Evolutionary conservation across 2,113 vertebrate genomes (phyloP).

Genomic region (Agapornis roseicollis): DNA sequence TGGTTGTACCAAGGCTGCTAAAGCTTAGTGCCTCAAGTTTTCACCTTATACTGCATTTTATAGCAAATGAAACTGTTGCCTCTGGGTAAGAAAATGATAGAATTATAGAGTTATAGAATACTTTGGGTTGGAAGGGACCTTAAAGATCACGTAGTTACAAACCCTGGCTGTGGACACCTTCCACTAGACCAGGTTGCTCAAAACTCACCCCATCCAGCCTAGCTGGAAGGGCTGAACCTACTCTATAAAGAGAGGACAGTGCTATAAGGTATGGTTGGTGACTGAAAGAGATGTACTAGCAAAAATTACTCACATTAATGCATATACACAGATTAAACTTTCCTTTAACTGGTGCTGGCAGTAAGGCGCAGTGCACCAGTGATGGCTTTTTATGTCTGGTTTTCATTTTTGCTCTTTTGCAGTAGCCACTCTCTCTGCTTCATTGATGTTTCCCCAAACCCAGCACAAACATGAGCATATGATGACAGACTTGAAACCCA

Average conservation of each 20-base stretch:
- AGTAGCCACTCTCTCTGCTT: background rate
- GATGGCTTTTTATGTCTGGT: background rate
- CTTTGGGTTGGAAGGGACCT: background rate
- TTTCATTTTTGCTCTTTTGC: background rate
- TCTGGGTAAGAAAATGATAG: background rate
- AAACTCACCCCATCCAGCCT: background rate
- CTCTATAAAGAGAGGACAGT: background rate
- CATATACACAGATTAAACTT: background rate
- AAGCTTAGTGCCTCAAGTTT: background rate
- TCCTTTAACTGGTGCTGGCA: background rate
- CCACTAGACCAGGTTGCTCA: background rate
- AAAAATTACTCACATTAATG: background rate
- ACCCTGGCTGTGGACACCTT: background rate
- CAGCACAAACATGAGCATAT: fast-evolving
- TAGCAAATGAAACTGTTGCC: background rate
- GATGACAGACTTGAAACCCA: background rate
- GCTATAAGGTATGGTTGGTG: background rate
- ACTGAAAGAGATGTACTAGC: background rate
- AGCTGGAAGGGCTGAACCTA: background rate
- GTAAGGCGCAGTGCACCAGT: background rate
- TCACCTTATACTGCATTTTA: background rate
- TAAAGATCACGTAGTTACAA: background rate
- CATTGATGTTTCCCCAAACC: background rate
- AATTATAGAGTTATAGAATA: background rate
- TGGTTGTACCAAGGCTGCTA: background rate